Evolutionary conservation across 2,888 invertebrate species (phyloP).

Genomic region (Cerastis rubricosa): DNA sequence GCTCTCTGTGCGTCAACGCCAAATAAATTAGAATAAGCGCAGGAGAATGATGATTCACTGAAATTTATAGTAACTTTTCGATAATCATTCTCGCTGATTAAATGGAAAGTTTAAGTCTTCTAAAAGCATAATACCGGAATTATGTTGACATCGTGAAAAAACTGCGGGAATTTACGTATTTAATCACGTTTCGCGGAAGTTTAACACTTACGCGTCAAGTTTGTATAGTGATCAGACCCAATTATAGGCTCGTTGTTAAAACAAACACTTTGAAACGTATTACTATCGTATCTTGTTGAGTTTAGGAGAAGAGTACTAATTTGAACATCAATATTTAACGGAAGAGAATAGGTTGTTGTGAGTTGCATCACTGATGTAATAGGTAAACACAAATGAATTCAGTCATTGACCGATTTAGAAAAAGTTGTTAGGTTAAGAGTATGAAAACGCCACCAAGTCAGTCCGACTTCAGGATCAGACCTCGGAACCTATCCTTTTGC

Average conservation of each 20-base stretch:
- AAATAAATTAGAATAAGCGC: no score
- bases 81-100: no score
- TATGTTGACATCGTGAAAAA: not conserved
- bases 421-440: not conserved
- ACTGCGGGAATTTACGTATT: constrained; percentile 10
- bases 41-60: no score
- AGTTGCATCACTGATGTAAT: constrained; percentile 17
- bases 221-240: constrained; percentile 28
- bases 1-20: no score
- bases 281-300: constrained; percentile 17
- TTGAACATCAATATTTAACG: constrained; percentile 28
- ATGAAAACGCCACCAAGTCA: no score
- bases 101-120: no score
- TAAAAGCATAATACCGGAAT: not conserved
- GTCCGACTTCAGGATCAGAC: no score
- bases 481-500: no score
- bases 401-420: constrained; percentile 7
- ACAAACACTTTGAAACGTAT: constrained; percentile 38
- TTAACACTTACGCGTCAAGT: constrained; percentile 23
- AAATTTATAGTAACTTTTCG: no score
- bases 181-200: constrained; percentile 48
- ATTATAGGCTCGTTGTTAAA: constrained; percentile 52
- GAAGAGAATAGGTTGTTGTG: constrained; percentile 6
- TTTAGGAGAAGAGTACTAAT: constrained; percentile 29
- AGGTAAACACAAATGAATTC: not conserved